Base-by-base conservation (phyloP, 2,888 invertebrate species). In the Catocala fraxini region DNA sequence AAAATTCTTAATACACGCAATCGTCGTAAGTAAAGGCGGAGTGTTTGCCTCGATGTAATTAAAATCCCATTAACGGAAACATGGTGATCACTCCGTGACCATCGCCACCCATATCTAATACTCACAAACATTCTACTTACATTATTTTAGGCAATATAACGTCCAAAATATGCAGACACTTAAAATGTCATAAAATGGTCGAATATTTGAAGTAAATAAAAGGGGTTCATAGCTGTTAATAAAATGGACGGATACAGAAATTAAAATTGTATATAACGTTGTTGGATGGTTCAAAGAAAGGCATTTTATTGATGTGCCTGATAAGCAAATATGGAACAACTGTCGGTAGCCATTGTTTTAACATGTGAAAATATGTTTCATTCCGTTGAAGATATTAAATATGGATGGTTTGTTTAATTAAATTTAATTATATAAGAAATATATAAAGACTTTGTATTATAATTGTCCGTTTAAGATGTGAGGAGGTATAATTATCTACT, bases 321-420 rank as follows among this genome's bases (percentile, higher is more conserved):
- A 93, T 91, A 90, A 91, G 85, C 78, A 74, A 76, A 80, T 84
- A 82, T 84, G 84, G 83, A 68, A 83, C 89, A 90, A 91, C 91
- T 86, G 91, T 84, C 86, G 86, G 88, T 89, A 88, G 89, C 93
- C 87, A 93, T 93, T 93, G 93, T 93, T 90, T 91, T 88, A 88
- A 85, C 84, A 89, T 92, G 92, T 88, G 92, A 91, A 89, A 89
- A 90, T 88, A 85, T 77, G 81, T 83, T 88, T 78, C 82, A 78
- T 89, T 87, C 83, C 83, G 80, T 81, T 82, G 71, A 79, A 80
- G 77, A 79, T 86, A 88, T 87, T 89, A 88, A 85, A 89, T 85
- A 83, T 82, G 85, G 84, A 87, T 84, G 84, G 88, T 82, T 84
- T 85, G 72, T 81, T 75, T 87, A 89, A 90, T 90, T 89, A 82